phyloP scores from a whole-genome alignment of 2,888 invertebrate genomes.

The Brachynemurus nebulosus region DNA sequence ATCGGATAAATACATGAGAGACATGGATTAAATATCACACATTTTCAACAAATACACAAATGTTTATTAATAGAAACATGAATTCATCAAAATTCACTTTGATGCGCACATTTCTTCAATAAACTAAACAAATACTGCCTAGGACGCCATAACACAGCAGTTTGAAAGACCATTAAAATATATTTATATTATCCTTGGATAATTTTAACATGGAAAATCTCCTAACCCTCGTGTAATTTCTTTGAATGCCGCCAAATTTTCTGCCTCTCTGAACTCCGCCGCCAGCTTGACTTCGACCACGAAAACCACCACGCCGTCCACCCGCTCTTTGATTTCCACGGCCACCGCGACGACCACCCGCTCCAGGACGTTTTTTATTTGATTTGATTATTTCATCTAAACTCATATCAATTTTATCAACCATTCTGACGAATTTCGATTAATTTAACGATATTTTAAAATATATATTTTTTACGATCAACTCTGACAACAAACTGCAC shows the following conservation, averaged over 20 bases:
- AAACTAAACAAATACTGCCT: conserved; percentile 9
- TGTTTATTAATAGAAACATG: conserved; percentile 6
- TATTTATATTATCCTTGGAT: conserved; percentile 20
- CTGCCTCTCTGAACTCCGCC: conserved; percentile 52
- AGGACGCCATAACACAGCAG: conserved; percentile 18
- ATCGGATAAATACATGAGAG: too few relatives aligned
- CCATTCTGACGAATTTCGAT: conserved; percentile 46
- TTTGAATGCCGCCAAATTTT: conserved; percentile 54
- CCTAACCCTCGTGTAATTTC: conserved; percentile 57
- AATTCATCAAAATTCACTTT: conserved; percentile 6
- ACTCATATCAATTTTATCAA: conserved; percentile 93
- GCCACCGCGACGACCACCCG: conserved; percentile 38
- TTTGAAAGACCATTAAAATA: conserved; percentile 19
- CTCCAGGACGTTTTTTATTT: conserved; percentile 53
- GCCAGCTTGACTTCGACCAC: conserved; percentile 28
- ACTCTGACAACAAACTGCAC: not conserved
- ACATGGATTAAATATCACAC: not conserved
- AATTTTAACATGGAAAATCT: conserved; percentile 29
- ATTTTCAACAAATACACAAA: conserved; percentile 1
- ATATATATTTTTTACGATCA: not conserved
- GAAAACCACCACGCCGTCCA: conserved; percentile 35
- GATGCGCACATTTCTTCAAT: conserved; percentile 5
- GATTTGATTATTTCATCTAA: conserved; percentile 93
- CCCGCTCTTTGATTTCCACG: conserved; percentile 29
- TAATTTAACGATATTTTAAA: conserved; percentile 4